Evolutionary conservation across 2,113 vertebrate species (phyloP), one percentile per base, ranked within the genome.

Genomic region (Anthoscopus minutus): DNA sequence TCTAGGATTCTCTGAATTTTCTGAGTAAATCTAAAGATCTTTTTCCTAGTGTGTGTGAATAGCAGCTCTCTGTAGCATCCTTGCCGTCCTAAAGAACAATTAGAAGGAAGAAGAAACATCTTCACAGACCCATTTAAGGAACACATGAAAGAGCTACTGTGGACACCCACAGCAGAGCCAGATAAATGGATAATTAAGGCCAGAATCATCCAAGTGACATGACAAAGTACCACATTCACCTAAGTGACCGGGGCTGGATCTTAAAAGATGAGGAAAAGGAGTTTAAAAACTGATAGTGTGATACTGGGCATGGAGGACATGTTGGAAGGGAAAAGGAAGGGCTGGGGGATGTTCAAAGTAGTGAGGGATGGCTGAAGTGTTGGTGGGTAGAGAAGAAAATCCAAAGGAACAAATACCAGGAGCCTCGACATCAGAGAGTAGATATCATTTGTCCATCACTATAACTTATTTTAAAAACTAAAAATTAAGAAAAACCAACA

Each of bases 251-350:
- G n/a, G 64, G 33, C 69, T 35, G 30, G 47, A 70, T 37, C 19
- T 88, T 65, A 47, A 81, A 80, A 84, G 53, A 88, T 33, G 33
- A 79, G 30, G 37, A 54, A 71, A 93, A 93, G 2, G n/a, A 88
- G n/a, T 33, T 50, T 60, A 23, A 60, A 83, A 87, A 47, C 62
- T 45, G 10, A 44, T 24, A 1, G 4, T 14, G 14, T 50, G n/a
- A 54, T 56, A 12, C 13, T n/a, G 11, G 18, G 9, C 17, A 40
- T 28, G 31, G 20, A 91, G 22, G 7, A 89, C 44, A 20, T 0
- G 1, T 10, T 58, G 24, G 13, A 93, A 53, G 18, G 12, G 18
- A 10, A 35, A 67, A 70, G 18, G 27, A 72, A 69, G 45, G 15
- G 16, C 22, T 48, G 38, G 14, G 22, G 10, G 10, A 54, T 45